Evolutionary conservation across 1,140 invertebrate genomes (phyloP).

Genomic region (Formica exsecta): DNA sequence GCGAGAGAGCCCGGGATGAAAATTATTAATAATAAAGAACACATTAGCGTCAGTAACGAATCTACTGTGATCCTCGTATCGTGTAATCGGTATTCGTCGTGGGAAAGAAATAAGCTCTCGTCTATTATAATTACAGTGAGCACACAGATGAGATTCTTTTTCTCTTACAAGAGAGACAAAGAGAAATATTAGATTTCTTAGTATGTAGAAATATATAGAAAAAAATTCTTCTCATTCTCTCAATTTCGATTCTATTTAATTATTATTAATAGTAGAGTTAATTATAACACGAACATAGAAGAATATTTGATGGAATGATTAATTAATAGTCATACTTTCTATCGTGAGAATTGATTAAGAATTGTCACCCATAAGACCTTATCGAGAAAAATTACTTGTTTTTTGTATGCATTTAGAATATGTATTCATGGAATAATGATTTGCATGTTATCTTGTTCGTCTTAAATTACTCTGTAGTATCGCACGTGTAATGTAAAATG

Average conservation of each 20-base stretch:
- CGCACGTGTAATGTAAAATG: neutral
- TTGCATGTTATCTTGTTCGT: neutral
- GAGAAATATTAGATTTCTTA: slow-evolving; percentile 6
- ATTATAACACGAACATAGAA: neutral
- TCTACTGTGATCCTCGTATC: slow-evolving; percentile 3
- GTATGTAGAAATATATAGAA: slow-evolving; percentile 21
- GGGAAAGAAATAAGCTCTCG: slow-evolving; percentile 13
- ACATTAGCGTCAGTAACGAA: slow-evolving; percentile 25
- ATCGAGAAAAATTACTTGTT: neutral
- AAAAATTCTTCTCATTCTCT: neutral
- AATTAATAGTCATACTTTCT: slow-evolving; percentile 37
- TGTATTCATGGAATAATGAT: slow-evolving; percentile 10
- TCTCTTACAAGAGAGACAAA: neutral
- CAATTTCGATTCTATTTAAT: slow-evolving; percentile 9
- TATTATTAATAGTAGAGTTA: neutral
- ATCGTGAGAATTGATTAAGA: slow-evolving; percentile 42
- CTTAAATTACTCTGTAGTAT: slow-evolving; percentile 23
- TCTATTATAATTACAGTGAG: slow-evolving; percentile 1
- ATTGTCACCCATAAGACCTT: neutral
- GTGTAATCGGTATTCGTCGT: neutral
- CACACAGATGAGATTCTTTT: neutral
- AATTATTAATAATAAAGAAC: slow-evolving; percentile 55
- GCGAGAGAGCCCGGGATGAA: slow-evolving; percentile 37
- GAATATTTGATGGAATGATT: slow-evolving; percentile 14
- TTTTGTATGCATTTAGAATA: slow-evolving; percentile 1